A percentile compares a stretch with the other conserved stretches of the same genome.
Conservation (phyloP, 2,113 vertebrate genomes). For the Entomyzon cyanotis region DNA sequence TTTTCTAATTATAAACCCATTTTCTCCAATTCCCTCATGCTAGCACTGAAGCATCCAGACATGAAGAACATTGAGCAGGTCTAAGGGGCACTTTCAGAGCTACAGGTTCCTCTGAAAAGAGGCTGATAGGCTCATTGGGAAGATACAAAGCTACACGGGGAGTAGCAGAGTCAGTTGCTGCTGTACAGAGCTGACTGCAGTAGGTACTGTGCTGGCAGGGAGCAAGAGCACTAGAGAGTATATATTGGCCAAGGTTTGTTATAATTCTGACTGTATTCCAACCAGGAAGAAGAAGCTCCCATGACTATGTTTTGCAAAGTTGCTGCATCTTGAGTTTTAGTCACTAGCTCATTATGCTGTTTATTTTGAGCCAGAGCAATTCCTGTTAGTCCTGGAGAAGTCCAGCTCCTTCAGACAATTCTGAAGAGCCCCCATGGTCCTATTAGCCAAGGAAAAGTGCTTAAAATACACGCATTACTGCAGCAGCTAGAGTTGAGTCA, state of each 20-base stretch:
- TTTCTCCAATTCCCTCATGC: fast-evolving
- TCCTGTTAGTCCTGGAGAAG: not conserved
- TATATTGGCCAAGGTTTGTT: not conserved
- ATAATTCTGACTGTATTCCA: not conserved
- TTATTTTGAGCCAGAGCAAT: not conserved
- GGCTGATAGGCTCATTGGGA: not conserved
- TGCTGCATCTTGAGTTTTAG: not conserved
- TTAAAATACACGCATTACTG: not conserved
- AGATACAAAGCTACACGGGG: fast-evolving
- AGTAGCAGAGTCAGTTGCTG: not conserved
- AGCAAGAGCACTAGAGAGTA: not conserved
- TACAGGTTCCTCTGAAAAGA: not conserved
- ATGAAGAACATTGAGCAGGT: fast-evolving
- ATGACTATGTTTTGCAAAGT: not conserved
- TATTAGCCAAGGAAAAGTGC: not conserved
- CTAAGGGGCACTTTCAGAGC: not conserved
- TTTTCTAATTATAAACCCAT: not conserved
- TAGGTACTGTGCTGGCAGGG: not conserved
- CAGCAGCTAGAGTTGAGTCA: not conserved
- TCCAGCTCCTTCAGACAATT: not conserved
- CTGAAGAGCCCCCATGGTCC: not conserved
- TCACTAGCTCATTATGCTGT: not conserved
- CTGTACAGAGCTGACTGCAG: not conserved
- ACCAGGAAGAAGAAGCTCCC: not conserved
- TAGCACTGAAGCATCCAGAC: fast-evolving